Percentiles rank a stretch among this genome's conserved stretches.
phyloP scores from a whole-genome alignment of 2,888 invertebrate species.

The Eupeodes luniger region DNA sequence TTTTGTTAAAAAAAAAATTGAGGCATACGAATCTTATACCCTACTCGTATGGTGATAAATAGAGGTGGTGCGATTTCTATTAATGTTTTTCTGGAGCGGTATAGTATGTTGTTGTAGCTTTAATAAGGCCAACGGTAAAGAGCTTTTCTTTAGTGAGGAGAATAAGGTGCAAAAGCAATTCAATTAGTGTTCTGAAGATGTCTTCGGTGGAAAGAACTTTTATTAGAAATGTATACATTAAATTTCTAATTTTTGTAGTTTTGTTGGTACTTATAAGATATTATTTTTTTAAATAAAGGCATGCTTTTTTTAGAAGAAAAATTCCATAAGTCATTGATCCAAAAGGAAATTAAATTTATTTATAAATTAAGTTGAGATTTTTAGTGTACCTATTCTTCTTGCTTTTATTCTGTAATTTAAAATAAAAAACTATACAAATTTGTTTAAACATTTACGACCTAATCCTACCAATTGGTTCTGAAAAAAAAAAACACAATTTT shows the following conservation, averaged over 20 bases:
- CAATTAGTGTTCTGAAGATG: conserved; percentile 38
- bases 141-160: conserved; percentile 22
- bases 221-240: neutral
- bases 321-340: too few species aligned
- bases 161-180: conserved; percentile 18
- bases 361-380: too few species aligned
- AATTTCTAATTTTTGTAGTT: neutral
- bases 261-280: too few species aligned
- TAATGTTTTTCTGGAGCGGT: conserved; percentile 54
- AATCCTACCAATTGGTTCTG: too few species aligned
- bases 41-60: conserved; percentile 54
- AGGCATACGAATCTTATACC: conserved; percentile 28
- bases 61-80: conserved; percentile 66
- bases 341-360: too few species aligned
- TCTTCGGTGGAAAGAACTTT: neutral
- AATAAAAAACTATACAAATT: too few species aligned
- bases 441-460: too few species aligned
- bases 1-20: conserved; percentile 24
- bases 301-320: too few species aligned
- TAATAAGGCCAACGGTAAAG: conserved; percentile 20
- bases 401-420: too few species aligned
- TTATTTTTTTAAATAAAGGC: too few species aligned
- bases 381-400: too few species aligned
- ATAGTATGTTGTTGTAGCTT: conserved; percentile 55
- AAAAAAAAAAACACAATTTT: too few species aligned